Evolutionary conservation across 2,113 vertebrate genomes (phyloP).

Genomic region (Lepus timidus): DNA sequence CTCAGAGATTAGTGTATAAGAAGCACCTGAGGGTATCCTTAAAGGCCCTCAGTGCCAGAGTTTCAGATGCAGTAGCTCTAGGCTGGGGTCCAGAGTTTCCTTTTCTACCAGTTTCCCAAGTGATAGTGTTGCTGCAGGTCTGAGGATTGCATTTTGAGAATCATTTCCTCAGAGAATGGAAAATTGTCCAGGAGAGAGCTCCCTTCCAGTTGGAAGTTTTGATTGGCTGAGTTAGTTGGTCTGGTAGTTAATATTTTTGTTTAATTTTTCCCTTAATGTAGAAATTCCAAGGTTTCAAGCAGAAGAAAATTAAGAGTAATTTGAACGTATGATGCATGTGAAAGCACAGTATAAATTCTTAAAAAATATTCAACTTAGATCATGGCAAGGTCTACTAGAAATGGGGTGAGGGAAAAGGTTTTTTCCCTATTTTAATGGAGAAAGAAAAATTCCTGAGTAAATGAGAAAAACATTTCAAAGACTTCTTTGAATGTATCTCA

Average conservation of each 20-base stretch:
- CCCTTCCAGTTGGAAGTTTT: not conserved
- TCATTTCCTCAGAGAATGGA: not conserved
- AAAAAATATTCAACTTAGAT: constrained; percentile 55
- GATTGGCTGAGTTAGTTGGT: not conserved
- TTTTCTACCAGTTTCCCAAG: not conserved
- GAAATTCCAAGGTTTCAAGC: not conserved
- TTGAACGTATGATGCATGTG: not conserved
- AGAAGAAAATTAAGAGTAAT: constrained; percentile 36
- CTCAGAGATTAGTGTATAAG: not conserved
- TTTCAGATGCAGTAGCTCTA: not conserved
- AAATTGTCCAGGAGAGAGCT: not conserved
- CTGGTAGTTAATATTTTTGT: not conserved
- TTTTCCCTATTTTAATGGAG: not conserved
- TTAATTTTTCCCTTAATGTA: not conserved
- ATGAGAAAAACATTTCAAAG: constrained; percentile 48
- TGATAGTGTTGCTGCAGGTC: not conserved
- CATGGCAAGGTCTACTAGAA: not conserved
- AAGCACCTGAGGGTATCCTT: not conserved
- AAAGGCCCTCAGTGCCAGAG: not conserved
- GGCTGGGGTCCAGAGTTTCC: not conserved
- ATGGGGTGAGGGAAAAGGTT: not conserved
- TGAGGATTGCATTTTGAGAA: not conserved
- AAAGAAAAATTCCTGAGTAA: constrained; percentile 50
- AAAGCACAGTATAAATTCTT: constrained; percentile 18
- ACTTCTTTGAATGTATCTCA: not conserved